phyloP scores from a whole-genome alignment of 2,888 invertebrate species.

The Hydropsyche betteni region DNA sequence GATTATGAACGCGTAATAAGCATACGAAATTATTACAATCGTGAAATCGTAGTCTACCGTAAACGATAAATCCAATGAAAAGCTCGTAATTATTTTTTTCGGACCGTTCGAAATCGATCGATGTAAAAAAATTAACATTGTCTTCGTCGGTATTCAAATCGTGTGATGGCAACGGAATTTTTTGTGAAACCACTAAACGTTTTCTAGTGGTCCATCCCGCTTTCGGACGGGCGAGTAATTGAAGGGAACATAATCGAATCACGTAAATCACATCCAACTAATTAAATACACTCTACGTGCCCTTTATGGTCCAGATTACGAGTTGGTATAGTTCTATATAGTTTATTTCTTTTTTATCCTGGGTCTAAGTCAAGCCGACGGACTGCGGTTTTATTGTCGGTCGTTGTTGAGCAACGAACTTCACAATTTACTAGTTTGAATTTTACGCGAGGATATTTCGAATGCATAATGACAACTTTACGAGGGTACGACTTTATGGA shows the following conservation, averaged over 20 bases:
- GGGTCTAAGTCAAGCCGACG: not conserved
- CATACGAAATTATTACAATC: too few species aligned
- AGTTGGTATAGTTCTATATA: not conserved
- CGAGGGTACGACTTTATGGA: not conserved
- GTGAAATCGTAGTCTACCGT: too few species aligned
- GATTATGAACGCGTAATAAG: too few species aligned
- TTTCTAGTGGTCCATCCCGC: conserved; percentile 2
- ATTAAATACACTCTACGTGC: conserved; percentile 48
- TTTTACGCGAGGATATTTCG: not conserved
- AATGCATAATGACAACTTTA: conserved; percentile 1
- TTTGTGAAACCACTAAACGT: not conserved
- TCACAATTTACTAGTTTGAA: not conserved
- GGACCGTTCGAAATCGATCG: too few species aligned
- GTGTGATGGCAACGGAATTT: not conserved
- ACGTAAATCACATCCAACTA: conserved; percentile 49
- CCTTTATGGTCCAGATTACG: conserved; percentile 36
- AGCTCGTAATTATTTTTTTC: too few species aligned
- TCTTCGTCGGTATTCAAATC: conserved; percentile 11
- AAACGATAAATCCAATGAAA: too few species aligned
- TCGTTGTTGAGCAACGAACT: not conserved
- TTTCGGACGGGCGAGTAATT: conserved; percentile 28
- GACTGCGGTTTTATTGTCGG: conserved; percentile 8
- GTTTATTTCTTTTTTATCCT: not conserved
- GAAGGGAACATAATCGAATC: conserved; percentile 46
- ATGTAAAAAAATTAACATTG: too few species aligned